phyloP scores from a whole-genome alignment of 2,113 vertebrate genomes.

The Malurus elegans region DNA sequence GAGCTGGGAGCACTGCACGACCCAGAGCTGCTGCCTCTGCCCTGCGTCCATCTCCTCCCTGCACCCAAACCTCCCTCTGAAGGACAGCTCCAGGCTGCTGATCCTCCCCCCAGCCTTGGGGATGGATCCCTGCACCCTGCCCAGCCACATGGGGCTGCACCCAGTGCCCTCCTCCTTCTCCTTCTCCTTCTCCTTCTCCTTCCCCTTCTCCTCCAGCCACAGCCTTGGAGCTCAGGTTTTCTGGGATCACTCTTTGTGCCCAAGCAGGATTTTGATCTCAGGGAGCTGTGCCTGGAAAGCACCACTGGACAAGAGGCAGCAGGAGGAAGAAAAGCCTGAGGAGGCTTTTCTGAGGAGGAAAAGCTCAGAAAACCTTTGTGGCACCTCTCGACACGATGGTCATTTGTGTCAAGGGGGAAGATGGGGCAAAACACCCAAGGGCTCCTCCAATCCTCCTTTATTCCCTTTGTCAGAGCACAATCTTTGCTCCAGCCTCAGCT shows the following conservation, averaged over 20 bases:
- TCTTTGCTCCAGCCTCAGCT: not conserved
- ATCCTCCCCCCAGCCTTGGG: not conserved
- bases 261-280: not conserved
- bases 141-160: not conserved
- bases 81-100: not conserved
- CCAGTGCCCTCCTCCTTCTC: not conserved
- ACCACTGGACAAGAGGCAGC: not conserved
- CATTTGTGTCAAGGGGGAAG: not conserved
- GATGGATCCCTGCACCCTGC: not conserved
- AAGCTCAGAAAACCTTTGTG: not conserved
- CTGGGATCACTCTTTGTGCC: not conserved
- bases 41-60: too few species aligned
- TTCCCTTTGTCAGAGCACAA: not conserved
- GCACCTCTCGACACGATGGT: fast-evolving
- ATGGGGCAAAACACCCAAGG: not conserved
- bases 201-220: not conserved
- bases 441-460: not conserved
- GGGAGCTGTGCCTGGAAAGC: not conserved
- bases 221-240: not conserved
- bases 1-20: not conserved
- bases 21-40: too few species aligned
- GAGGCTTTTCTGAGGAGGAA: not conserved
- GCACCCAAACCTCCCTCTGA: not conserved
- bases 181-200: not conserved
- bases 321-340: not conserved